Base-by-base conservation (phyloP, 2,113 vertebrate genomes). In the Protobothrops flavoviridis region DNA sequence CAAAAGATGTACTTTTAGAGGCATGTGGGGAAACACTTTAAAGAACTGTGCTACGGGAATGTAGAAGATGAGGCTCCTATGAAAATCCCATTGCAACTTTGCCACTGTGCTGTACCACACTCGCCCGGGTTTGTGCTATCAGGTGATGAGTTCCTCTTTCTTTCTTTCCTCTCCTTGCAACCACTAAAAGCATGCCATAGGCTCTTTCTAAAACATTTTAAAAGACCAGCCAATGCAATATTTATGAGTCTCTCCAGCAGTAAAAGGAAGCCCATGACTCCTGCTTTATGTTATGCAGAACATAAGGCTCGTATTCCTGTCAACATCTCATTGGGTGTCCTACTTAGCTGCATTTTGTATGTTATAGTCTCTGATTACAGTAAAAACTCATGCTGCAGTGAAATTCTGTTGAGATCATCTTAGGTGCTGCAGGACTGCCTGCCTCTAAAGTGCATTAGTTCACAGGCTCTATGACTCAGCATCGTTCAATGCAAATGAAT, bases 391-490 rank as follows among this genome's bases (percentile, higher is more conserved):
- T 96, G 97, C 95, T 95, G 95, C 93, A 26, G 50, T 96, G 93
- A 97, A 97, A 96, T 95, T 95, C 91, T 69, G 95, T 97, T 69
- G 96, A 96, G 97, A 96, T 94, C 96, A 97, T 88, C 90, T 92
- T 91, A 96, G 97, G 97, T 97, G 97, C 97, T 96, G 96, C 96
- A 96, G 98, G 97, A 95, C 95, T 93, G 90, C 93, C 89, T 91
- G 95, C 93, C 55, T 94, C 92, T 89, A 94, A 96, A 97, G 96
- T 96, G 94, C 96, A 97, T 98, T 98, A 98, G 97, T 97, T 97
- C 97, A 97, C 91, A 93, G 86, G 96, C 94, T 95, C 96, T 96
- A 95, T 98, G 98, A 98, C 97, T 98, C 98, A 98, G 97, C 98
- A 97, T 95, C 96, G 94, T 97, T 96, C 97, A 95, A 94, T 95